Evolutionary conservation across 2,113 vertebrate genomes (phyloP).

Genomic region (Salminus brasiliensis): DNA sequence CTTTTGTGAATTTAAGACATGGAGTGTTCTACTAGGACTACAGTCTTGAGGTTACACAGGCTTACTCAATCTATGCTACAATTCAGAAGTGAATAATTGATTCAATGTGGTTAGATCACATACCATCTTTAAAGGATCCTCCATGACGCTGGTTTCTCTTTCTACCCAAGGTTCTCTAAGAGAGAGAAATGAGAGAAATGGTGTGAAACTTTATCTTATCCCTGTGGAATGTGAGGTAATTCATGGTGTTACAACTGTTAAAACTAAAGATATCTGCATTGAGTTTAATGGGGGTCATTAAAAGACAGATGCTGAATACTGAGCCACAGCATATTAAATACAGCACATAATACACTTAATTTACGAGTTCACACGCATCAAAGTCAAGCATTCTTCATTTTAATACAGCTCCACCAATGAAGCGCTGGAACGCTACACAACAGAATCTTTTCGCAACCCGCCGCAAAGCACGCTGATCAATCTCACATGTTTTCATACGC

Average conservation of each 20-base stretch:
- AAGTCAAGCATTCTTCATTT: neutral
- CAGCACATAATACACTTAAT: neutral
- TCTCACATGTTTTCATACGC: conserved; percentile 1
- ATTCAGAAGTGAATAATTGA: too few relatives aligned
- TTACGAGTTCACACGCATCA: neutral
- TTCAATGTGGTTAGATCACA: conserved; percentile 63
- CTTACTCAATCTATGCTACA: too few relatives aligned
- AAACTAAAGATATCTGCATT: neutral
- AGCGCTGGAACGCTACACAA: neutral
- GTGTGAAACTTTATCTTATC: conserved; percentile 14
- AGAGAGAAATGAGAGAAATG: conserved; percentile 30
- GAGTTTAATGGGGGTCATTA: neutral
- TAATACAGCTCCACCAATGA: neutral
- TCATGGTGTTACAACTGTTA: neutral
- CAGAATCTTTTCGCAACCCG: conserved; percentile 5
- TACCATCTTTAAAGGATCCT: conserved; percentile 97
- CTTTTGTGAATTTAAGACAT: too few relatives aligned
- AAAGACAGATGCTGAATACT: neutral
- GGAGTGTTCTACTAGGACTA: too few relatives aligned
- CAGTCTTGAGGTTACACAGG: too few relatives aligned
- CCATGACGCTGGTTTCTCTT: conserved; percentile 80
- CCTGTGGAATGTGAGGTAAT: conserved; percentile 18
- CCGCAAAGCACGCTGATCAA: conserved; percentile 21
- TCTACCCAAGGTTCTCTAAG: conserved; percentile 81
- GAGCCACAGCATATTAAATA: neutral